A percentile compares a stretch with the other conserved stretches of the same genome.
phyloP scores from a whole-genome alignment of 2,888 invertebrate species.

The Aphidius colemani region DNA sequence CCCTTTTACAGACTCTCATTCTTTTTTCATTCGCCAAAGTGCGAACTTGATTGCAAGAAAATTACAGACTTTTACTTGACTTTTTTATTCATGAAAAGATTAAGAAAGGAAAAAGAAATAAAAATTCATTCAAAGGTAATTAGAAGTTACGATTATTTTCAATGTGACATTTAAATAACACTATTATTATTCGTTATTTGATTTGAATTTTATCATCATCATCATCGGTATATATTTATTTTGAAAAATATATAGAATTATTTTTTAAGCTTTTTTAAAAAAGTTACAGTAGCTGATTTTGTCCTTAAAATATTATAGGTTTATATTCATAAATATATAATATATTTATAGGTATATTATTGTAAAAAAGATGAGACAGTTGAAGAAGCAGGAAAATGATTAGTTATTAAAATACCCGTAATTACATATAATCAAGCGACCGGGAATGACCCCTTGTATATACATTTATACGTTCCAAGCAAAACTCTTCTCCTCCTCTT shows the following conservation, averaged over 20 bases:
- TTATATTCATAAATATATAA: too few species aligned
- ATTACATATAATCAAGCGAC: constrained; percentile 59
- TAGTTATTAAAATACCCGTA: constrained; percentile 61
- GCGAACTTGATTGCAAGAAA: constrained; percentile 17
- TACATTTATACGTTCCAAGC: constrained; percentile 37
- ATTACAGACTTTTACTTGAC: constrained; percentile 23
- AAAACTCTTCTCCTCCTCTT: constrained; percentile 11
- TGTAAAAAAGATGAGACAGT: too few species aligned
- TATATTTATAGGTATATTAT: too few species aligned
- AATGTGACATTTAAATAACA: neutral
- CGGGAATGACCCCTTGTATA: constrained; percentile 57
- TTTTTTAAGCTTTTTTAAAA: too few species aligned
- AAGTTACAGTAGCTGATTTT: too few species aligned
- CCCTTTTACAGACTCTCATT: too few species aligned
- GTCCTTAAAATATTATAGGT: too few species aligned
- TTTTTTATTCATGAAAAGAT: neutral
- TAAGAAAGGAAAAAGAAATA: neutral
- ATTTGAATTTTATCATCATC: neutral
- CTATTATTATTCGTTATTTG: neutral
- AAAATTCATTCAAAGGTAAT: constrained; percentile 16
- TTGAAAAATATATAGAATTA: neutral
- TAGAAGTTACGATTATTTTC: constrained; percentile 23
- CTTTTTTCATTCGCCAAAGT: too few species aligned
- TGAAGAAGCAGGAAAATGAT: constrained; percentile 53
- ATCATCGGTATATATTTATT: neutral